Conservation (phyloP, 2,888 invertebrate genomes). For the Danaus chrysippus region DNA sequence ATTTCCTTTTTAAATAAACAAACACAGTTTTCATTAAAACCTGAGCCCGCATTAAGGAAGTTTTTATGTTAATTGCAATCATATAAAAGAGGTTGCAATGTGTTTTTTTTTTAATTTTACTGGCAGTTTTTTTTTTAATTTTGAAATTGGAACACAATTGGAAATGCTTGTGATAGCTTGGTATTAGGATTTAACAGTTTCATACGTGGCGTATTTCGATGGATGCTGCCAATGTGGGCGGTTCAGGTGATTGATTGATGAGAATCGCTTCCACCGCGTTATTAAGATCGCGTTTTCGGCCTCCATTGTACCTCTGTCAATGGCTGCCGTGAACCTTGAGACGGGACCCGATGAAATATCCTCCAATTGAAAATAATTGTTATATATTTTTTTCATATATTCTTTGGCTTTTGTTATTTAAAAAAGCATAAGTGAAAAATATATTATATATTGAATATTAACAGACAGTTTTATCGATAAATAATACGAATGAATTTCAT, state of each 20-base stretch:
- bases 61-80: slow-evolving; percentile 3
- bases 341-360: no score
- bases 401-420: no score
- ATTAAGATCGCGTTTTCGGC: slow-evolving; percentile 29
- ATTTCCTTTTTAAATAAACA: neutral
- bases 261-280: slow-evolving; percentile 14
- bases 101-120: no score
- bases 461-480: no score
- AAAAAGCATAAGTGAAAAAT: no score
- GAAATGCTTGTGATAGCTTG: no score
- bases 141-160: no score
- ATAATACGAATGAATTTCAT: neutral
- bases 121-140: no score
- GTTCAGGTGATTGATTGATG: slow-evolving; percentile 19
- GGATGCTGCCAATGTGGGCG: slow-evolving; percentile 17
- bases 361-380: no score
- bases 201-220: slow-evolving; percentile 3
- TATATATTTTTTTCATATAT: no score
- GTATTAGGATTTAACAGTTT: neutral
- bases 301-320: neutral
- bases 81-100: no score
- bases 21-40: slow-evolving; percentile 6
- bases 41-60: neutral
- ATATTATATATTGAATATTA: no score
- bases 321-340: neutral